Percentiles rank a stretch among this genome's conserved stretches.
These are phyloP conservation scores for Lathamus discolor DNA, from an alignment of 2,113 vertebrate genomes.

Conservation along the genomic window DNA sequence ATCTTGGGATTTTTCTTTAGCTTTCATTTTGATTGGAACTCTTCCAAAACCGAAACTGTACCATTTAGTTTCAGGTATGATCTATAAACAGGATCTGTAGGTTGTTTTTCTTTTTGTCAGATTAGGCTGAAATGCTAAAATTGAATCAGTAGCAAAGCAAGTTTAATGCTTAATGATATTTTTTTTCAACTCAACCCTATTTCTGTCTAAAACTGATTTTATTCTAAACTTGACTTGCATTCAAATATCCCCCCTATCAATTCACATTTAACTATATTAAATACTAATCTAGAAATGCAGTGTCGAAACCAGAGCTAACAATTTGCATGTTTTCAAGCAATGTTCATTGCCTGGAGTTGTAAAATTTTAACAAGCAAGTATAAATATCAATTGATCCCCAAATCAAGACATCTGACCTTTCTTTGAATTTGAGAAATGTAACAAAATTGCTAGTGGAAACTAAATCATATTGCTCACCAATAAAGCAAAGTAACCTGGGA, in stretches of 20 bases:
- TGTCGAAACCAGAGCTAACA: background rate
- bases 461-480: background rate
- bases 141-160: background rate
- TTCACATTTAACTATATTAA: background rate
- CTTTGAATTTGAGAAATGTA: slow-evolving; percentile 23
- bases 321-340: slow-evolving; percentile 46
- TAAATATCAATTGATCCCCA: slow-evolving; percentile 4
- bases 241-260: background rate
- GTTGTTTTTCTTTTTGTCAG: background rate
- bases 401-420: slow-evolving; percentile 12
- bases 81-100: background rate
- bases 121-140: background rate
- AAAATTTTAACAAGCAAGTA: slow-evolving; percentile 27
- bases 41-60: background rate
- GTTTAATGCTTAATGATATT: background rate
- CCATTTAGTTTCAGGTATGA: background rate
- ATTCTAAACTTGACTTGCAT: background rate
- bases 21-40: background rate
- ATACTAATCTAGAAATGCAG: slow-evolving; percentile 9
- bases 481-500: background rate
- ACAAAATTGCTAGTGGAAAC: background rate
- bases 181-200: background rate
- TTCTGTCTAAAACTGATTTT: slow-evolving; percentile 4
- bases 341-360: background rate
- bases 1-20: background rate